A percentile compares a stretch with the other conserved stretches of the same genome.
Conservation (phyloP, 2,888 invertebrate species). For the Andrena chrysosceles region DNA sequence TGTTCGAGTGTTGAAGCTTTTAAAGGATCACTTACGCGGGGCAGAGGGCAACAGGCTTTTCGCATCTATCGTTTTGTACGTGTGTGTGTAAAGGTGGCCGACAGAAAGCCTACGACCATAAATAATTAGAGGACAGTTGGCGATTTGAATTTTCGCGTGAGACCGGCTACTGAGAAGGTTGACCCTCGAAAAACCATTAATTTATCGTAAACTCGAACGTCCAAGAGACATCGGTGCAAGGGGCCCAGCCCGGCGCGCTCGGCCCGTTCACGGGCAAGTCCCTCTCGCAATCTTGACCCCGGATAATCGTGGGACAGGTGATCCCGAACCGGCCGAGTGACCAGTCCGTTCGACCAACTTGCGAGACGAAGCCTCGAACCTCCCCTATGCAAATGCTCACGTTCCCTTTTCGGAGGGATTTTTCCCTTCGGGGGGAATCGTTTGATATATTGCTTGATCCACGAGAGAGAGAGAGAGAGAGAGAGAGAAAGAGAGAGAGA, state of each 20-base stretch:
- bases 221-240: conserved; percentile 55
- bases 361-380: conserved; percentile 61
- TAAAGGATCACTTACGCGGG: too few relatives aligned
- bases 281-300: conserved; percentile 80
- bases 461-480: conserved; percentile 16
- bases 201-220: conserved; percentile 80
- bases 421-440: conserved; percentile 60
- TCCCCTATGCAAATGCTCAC: conserved; percentile 77
- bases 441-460: conserved; percentile 71
- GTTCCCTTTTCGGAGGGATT: conserved; percentile 50
- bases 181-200: conserved; percentile 81
- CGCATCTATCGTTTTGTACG: neutral
- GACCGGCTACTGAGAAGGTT: conserved; percentile 60
- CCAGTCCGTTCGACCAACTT: conserved; percentile 72
- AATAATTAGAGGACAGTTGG: conserved; percentile 74
- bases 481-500: conserved; percentile 19
- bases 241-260: conserved; percentile 43
- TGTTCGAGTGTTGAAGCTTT: too few relatives aligned
- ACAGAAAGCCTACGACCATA: conserved; percentile 68
- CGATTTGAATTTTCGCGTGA: conserved; percentile 77
- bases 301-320: conserved; percentile 83
- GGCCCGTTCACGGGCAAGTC: conserved; percentile 55
- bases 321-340: conserved; percentile 77
- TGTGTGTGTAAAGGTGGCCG: conserved; percentile 15
- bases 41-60: neutral